These are phyloP conservation scores for Laterallus jamaicensis DNA, from an alignment of 2,113 vertebrate species.

Conservation along the genomic window DNA sequence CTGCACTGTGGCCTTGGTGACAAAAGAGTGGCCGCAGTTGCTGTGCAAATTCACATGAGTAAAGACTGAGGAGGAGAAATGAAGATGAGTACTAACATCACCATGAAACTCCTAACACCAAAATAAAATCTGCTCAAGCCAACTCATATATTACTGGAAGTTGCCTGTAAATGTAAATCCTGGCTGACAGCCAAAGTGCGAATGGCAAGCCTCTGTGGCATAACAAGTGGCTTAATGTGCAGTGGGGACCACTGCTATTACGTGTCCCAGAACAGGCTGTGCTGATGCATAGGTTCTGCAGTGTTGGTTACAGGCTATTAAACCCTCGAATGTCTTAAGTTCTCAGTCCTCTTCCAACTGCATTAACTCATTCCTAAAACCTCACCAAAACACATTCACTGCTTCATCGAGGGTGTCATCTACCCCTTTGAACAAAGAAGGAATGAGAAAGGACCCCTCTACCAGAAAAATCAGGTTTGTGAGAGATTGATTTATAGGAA, in stretches of 20 bases:
- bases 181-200: slow-evolving; percentile 36
- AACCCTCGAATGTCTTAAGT: background rate
- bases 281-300: slow-evolving; percentile 27
- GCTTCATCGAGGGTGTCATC: background rate
- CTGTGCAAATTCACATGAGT: background rate
- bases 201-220: background rate
- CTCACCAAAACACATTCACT: background rate
- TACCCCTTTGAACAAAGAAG: background rate
- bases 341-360: background rate
- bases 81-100: background rate
- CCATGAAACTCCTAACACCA: background rate
- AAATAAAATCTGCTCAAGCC: background rate
- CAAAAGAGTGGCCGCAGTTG: accelerated
- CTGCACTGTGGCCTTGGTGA: background rate
- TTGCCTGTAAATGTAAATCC: slow-evolving; percentile 9
- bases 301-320: slow-evolving; percentile 40
- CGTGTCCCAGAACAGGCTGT: background rate
- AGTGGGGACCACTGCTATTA: background rate
- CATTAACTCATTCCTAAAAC: background rate
- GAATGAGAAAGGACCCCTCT: background rate
- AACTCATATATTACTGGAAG: background rate
- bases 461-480: background rate
- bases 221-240: background rate
- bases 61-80: background rate
- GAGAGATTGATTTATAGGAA: background rate